Conservation (phyloP, 2,888 invertebrate species). For the Cerastis rubricosa region DNA sequence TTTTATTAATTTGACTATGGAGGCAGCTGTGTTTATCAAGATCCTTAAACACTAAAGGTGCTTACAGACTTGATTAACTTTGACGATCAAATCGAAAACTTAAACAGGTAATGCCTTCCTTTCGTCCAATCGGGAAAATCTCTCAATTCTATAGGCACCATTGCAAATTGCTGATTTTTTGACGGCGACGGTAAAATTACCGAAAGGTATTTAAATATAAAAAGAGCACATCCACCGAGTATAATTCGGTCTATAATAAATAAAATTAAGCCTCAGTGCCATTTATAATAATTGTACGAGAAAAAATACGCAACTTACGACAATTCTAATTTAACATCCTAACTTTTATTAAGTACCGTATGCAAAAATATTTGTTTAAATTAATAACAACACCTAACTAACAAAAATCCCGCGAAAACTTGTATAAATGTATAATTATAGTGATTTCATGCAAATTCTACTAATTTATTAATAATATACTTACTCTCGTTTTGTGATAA, state of each 20-base stretch:
- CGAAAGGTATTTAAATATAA: constrained; percentile 10
- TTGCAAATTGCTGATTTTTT: constrained; percentile 35
- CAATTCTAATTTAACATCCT: constrained; percentile 21
- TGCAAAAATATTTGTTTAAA: constrained; percentile 38
- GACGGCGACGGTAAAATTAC: background rate
- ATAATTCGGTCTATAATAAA: constrained; percentile 48
- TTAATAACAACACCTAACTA: constrained; percentile 54
- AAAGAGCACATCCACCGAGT: constrained; percentile 34
- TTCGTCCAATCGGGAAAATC: background rate
- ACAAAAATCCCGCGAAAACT: constrained; percentile 45
- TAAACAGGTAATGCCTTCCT: background rate
- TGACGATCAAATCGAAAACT: constrained; percentile 1
- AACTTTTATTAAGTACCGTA: constrained; percentile 55
- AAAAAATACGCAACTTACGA: constrained; percentile 45
- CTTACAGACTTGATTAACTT: constrained; percentile 18
- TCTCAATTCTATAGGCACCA: constrained; percentile 12
- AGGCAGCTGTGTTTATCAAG: constrained; percentile 63
- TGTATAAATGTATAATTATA: constrained; percentile 50
- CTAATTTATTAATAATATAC: constrained; percentile 40
- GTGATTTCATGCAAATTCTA: constrained; percentile 23
- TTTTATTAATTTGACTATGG: constrained; percentile 33
- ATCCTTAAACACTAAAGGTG: constrained; percentile 34
- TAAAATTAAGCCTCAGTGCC: constrained; percentile 50
- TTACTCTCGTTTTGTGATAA: constrained; percentile 1
- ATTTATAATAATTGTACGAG: background rate